Evolutionary conservation across 2,113 vertebrate species (phyloP), one percentile per base, ranked within the genome.

Genomic region (Alosa alosa): DNA sequence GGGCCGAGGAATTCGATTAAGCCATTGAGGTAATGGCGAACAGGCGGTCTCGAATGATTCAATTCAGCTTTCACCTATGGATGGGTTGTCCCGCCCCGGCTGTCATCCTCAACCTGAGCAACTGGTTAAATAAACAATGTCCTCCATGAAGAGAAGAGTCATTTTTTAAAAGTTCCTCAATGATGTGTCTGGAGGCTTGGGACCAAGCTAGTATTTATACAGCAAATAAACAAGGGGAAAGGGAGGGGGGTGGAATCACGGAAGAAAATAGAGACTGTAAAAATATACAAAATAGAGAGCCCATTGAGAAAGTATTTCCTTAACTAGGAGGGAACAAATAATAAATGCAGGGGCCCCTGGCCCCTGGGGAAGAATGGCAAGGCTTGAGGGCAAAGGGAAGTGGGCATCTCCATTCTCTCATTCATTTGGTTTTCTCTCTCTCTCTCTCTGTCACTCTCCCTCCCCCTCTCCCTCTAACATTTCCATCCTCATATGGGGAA

Each of bases 221-320:
- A 93, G 91, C 93, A 95, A 95, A 95, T 94, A 94, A 95, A 95
- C 93, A 95, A 82, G 91, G 81, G 91, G 90, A 84, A 86, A 89
- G 91, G 84, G 18, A 88, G 91, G 78, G n/a, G 81, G 20, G 87
- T 86, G 4, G 90, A 92, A 91, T 92, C 87, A 89, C 90, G 90
- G 94, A 91, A 91, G 91, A 94, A 92, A 92, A 93, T 92, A 93
- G 92, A 87, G 88, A 93, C 85, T 93, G 93, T 92, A 87, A 91
- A 95, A 95, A 95, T 94, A 95, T 94, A 95, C 94, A 94, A 92
- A 93, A 87, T 60, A 81, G 86, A 88, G 86, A 88, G 92, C 91
- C 89, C 89, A 91, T 94, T 93, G 93, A 93, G 92, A 94, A 93
- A 93, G 91, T 93, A 94, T 94, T 94, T 95, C 90, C 91, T 93